phyloP scores from a whole-genome alignment of 1,140 invertebrate species.

The Papilio dardanus region DNA sequence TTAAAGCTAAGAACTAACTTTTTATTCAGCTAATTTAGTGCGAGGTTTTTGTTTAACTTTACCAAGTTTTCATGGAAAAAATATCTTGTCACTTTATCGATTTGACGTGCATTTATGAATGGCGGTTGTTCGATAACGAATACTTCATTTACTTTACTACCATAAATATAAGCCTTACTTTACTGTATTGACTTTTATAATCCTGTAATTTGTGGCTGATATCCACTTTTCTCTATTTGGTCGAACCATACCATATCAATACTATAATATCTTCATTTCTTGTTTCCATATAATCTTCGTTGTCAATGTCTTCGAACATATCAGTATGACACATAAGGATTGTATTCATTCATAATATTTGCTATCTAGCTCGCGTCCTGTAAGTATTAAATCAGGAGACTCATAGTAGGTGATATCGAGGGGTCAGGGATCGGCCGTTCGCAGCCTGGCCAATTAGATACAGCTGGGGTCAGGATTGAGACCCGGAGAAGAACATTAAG shows the following conservation, averaged over 20 bases:
- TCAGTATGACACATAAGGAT: conserved; percentile 5
- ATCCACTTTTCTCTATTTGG: no score
- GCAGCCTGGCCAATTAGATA: conserved; percentile 66
- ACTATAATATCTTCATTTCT: no score
- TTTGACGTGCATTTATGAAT: neutral
- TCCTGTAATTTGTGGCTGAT: no score
- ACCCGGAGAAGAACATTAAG: conserved; percentile 61
- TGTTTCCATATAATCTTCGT: no score
- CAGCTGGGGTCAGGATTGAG: conserved; percentile 61
- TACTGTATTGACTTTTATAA: no score
- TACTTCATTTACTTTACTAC: neutral
- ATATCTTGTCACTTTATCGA: neutral
- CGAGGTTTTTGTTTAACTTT: neutral
- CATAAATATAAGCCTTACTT: no score
- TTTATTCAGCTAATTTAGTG: neutral
- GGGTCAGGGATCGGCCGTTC: conserved; percentile 77
- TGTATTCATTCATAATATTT: neutral
- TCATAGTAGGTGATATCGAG: conserved; percentile 60
- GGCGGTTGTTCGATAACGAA: neutral
- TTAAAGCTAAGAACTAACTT: neutral
- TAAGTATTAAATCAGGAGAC: conserved; percentile 56
- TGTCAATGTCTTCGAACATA: conserved; percentile 1
- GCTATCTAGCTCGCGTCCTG: conserved; percentile 29
- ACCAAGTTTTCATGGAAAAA: neutral
- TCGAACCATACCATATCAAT: no score